Evolutionary conservation across 2,113 vertebrate genomes (phyloP).

Genomic region (Halichoerus grypus): DNA sequence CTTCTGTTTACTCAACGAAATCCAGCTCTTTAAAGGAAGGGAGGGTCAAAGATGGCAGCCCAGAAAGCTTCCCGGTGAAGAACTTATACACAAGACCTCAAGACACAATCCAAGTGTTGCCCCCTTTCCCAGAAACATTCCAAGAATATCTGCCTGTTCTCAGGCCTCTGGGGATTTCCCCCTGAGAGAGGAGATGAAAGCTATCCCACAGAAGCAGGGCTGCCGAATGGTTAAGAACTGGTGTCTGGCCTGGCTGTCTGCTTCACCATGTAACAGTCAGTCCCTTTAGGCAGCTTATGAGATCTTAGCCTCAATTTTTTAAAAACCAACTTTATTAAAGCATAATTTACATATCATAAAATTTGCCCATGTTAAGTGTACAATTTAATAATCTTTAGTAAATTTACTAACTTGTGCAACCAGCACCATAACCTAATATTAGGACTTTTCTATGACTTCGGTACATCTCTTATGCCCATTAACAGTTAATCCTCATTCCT

Average conservation of each 20-base stretch:
- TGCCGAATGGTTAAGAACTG: not conserved
- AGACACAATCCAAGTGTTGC: not conserved
- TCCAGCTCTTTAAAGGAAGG: not conserved
- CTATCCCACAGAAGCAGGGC: not conserved
- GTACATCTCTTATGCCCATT: not conserved
- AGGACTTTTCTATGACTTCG: not conserved
- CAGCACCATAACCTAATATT: not conserved
- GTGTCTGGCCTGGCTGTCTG: not conserved
- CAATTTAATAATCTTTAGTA: conserved; percentile 3
- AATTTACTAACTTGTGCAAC: not conserved
- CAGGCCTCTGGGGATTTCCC: not conserved
- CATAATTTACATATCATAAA: conserved; percentile 33
- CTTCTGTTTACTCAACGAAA: not conserved
- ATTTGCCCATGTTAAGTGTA: not conserved
- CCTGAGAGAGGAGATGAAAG: not conserved
- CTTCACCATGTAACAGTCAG: not conserved
- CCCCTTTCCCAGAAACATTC: conserved; percentile 22
- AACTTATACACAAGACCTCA: not conserved
- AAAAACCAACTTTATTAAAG: not conserved
- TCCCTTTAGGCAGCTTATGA: not conserved
- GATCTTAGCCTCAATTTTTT: not conserved
- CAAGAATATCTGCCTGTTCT: not conserved
- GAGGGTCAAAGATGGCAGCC: not conserved
- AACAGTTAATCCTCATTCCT: not conserved
- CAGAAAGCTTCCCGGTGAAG: not conserved